phyloP scores from a whole-genome alignment of 2,888 invertebrate genomes.

The Hydrotaea cyrtoneurina region DNA sequence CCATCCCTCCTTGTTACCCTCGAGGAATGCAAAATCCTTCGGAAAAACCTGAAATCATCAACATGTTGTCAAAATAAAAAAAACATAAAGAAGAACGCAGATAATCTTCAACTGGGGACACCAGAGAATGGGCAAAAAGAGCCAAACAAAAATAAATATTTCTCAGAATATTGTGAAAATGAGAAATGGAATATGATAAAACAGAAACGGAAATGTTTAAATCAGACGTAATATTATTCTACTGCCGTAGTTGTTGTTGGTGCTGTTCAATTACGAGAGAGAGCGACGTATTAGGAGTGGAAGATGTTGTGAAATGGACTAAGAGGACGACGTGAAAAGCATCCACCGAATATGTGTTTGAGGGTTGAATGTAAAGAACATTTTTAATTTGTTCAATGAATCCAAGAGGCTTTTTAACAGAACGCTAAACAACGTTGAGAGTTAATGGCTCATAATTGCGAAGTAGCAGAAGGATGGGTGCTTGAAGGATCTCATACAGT shows the following conservation, averaged over 20 bases:
- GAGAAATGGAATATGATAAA: slow-evolving; percentile 42
- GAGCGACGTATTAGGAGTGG: neutral
- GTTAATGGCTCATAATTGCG: neutral
- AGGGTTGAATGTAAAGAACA: slow-evolving; percentile 33
- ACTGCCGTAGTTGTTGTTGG: neutral
- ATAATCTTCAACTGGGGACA: neutral
- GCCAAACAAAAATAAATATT: slow-evolving; percentile 11
- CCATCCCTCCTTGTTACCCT: neutral
- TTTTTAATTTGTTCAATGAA: slow-evolving; percentile 8
- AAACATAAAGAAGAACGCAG: neutral
- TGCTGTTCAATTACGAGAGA: neutral
- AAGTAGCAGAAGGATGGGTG: too few species aligned
- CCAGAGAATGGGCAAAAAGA: neutral
- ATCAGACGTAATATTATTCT: slow-evolving; percentile 29
- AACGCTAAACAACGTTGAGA: neutral
- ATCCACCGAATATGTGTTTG: slow-evolving; percentile 38
- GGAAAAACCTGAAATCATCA: neutral
- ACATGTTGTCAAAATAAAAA: neutral
- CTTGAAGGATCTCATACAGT: too few species aligned
- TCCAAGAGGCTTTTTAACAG: neutral
- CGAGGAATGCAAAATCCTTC: too few species aligned
- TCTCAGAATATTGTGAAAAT: slow-evolving; percentile 40
- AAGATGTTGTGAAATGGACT: slow-evolving; percentile 1
- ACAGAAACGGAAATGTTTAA: slow-evolving; percentile 57
- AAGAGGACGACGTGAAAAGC: neutral